These are phyloP conservation scores for Drymodes brunneopygia DNA, from an alignment of 2,113 vertebrate species.

Conservation along the genomic window DNA sequence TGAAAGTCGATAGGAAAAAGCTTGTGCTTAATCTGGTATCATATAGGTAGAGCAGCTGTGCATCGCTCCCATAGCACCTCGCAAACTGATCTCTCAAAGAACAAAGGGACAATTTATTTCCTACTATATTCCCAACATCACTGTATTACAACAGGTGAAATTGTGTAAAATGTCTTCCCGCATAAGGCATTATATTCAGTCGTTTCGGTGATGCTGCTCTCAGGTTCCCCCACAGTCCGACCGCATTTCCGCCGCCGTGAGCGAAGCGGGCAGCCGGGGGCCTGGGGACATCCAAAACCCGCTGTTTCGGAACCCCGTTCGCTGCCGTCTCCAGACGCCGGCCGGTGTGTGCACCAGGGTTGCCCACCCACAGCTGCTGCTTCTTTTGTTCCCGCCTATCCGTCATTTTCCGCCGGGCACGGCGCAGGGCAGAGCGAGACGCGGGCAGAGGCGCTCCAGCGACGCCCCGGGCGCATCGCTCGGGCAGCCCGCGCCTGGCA, in stretches of 20 bases:
- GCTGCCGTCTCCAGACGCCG: not conserved
- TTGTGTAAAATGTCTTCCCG: not conserved
- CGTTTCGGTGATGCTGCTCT: not conserved
- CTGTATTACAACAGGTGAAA: not conserved
- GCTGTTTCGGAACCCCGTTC: rapidly evolving
- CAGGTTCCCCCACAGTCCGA: not conserved
- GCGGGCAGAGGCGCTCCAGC: not conserved
- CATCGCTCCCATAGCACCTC: rapidly evolving
- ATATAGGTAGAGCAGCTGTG: rapidly evolving
- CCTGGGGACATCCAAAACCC: not conserved
- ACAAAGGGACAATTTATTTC: not conserved
- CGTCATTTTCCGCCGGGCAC: not conserved
- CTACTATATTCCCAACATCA: not conserved
- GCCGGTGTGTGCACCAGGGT: not conserved
- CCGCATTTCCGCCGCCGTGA: not conserved
- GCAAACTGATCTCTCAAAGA: not conserved
- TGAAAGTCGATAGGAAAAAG: not conserved
- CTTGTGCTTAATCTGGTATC: not conserved
- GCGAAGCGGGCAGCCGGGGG: not conserved
- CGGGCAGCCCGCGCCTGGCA: constrained; percentile 9
- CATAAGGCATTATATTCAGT: rapidly evolving
- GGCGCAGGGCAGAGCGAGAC: not conserved
- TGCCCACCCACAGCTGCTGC: not conserved
- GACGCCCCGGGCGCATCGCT: not conserved
- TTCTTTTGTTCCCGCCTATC: constrained; percentile 19